A percentile compares a stretch with the other conserved stretches of the same genome.
phyloP scores from a whole-genome alignment of 2,113 vertebrate genomes.

The Neogobius melanostomus region DNA sequence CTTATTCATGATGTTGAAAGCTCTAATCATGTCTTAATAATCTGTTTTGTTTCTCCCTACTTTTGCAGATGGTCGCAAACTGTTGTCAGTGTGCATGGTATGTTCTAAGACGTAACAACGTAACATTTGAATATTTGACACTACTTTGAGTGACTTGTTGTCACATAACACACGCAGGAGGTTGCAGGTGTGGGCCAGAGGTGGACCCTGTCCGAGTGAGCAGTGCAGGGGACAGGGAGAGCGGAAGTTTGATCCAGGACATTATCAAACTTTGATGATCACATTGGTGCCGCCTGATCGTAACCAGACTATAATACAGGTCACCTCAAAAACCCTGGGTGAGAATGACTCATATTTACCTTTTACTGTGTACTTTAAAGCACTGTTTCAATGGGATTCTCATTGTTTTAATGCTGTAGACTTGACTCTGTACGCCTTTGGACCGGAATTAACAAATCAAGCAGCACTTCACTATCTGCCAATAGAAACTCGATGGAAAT shows the following conservation, averaged over 20 bases:
- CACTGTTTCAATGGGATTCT: too few relatives aligned
- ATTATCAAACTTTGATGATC: slow-evolving; percentile 46
- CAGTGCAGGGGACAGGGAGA: slow-evolving; percentile 28
- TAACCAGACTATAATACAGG: slow-evolving; percentile 16
- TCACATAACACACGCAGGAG: slow-evolving; percentile 34
- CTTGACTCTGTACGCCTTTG: slow-evolving; percentile 35
- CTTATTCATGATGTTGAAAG: too few relatives aligned
- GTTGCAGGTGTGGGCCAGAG: slow-evolving; percentile 45
- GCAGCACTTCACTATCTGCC: slow-evolving; percentile 20
- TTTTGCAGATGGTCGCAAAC: slow-evolving; percentile 47
- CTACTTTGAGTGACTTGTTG: too few relatives aligned
- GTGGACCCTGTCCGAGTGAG: neutral
- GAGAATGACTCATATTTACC: neutral
- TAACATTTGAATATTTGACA: too few relatives aligned
- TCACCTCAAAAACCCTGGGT: slow-evolving; percentile 49
- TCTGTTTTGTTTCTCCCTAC: neutral
- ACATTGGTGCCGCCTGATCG: slow-evolving; percentile 7
- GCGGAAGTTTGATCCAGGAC: slow-evolving; percentile 47
- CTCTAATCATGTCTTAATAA: too few relatives aligned
- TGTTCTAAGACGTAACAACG: too few relatives aligned
- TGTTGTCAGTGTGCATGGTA: slow-evolving; percentile 46
- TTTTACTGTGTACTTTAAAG: neutral
- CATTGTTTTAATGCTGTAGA: slow-evolving; percentile 32
- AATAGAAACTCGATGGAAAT: slow-evolving; percentile 51
- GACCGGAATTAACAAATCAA: neutral